phyloP scores from a whole-genome alignment of 2,113 vertebrate genomes.

The Cyanoramphus novaezelandiae region DNA sequence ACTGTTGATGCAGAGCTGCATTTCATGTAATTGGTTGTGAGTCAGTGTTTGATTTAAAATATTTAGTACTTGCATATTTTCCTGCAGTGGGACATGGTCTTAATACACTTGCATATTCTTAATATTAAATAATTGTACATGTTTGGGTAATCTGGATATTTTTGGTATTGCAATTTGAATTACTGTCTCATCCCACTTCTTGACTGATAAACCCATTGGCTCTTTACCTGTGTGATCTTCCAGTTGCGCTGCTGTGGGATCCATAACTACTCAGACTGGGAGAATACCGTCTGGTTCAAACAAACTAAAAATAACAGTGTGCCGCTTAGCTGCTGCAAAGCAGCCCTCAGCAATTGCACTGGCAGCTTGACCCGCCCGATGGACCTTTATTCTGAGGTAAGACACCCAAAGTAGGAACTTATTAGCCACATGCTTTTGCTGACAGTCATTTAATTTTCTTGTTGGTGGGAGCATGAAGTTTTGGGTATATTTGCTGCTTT shows the following conservation, averaged over 20 bases:
- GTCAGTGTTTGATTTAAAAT: background rate
- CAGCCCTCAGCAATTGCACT: constrained; percentile 86
- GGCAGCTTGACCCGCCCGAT: constrained; percentile 84
- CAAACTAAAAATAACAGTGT: constrained; percentile 95
- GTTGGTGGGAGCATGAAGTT: background rate
- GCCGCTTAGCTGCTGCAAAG: constrained; percentile 93
- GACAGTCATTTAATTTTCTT: background rate
- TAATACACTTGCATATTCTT: background rate
- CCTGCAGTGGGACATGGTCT: background rate
- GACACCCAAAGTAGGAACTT: background rate
- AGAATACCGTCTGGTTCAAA: constrained; percentile 91
- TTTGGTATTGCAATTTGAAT: background rate
- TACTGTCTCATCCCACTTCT: background rate
- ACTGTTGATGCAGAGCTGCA: background rate
- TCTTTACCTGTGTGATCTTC: background rate
- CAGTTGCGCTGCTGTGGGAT: constrained; percentile 95
- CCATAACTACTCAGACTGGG: constrained; percentile 95
- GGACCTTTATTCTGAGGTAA: constrained; percentile 92
- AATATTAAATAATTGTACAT: background rate
- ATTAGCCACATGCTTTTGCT: background rate
- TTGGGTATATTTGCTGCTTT: background rate
- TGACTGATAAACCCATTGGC: background rate
- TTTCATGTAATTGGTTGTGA: background rate
- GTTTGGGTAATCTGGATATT: background rate
- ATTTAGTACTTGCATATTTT: background rate